Percentiles rank a stretch among this genome's conserved stretches.
Conservation (phyloP, 2,888 invertebrate genomes). For the Lacanobia wlatinum region DNA sequence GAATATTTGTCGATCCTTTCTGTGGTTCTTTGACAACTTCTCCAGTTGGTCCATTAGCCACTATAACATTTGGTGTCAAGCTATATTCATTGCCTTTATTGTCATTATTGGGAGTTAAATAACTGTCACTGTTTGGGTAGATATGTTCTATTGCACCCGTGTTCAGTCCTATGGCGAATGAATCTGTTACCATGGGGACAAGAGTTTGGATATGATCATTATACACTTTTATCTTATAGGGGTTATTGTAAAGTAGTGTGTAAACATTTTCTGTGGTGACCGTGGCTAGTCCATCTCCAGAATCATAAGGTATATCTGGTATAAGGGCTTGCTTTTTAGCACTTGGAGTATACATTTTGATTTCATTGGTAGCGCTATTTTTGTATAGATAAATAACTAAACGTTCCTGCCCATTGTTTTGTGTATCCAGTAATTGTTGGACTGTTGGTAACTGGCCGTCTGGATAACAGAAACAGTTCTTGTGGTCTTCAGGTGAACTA, state of each 20-base stretch:
- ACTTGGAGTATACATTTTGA: slow-evolving; percentile 75
- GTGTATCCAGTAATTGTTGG: slow-evolving; percentile 61
- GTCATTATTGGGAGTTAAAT: slow-evolving; percentile 11
- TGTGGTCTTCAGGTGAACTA: not conserved
- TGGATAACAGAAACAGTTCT: slow-evolving; percentile 72
- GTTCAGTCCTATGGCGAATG: slow-evolving; percentile 50
- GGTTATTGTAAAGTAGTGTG: slow-evolving; percentile 51
- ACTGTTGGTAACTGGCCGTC: slow-evolving; percentile 47
- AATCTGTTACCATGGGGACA: slow-evolving; percentile 9
- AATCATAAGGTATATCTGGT: slow-evolving; percentile 74
- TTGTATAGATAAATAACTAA: slow-evolving; percentile 78
- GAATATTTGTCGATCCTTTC: not conserved
- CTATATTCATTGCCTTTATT: slow-evolving; percentile 26
- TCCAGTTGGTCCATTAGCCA: slow-evolving; percentile 9
- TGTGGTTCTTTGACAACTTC: slow-evolving; percentile 2
- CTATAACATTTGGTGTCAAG: not conserved
- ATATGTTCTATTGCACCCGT: slow-evolving; percentile 49
- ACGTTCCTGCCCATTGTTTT: slow-evolving; percentile 69
- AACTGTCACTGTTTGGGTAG: slow-evolving; percentile 16
- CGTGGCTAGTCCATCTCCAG: slow-evolving; percentile 64
- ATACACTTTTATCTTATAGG: slow-evolving; percentile 45
- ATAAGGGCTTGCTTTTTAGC: slow-evolving; percentile 74
- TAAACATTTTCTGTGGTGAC: slow-evolving; percentile 52
- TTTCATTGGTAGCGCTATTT: slow-evolving; percentile 58
- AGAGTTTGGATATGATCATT: slow-evolving; percentile 30